These are phyloP conservation scores for Garrulus glandarius DNA, from an alignment of 2,797 vertebrate species.

Conservation along the genomic window DNA sequence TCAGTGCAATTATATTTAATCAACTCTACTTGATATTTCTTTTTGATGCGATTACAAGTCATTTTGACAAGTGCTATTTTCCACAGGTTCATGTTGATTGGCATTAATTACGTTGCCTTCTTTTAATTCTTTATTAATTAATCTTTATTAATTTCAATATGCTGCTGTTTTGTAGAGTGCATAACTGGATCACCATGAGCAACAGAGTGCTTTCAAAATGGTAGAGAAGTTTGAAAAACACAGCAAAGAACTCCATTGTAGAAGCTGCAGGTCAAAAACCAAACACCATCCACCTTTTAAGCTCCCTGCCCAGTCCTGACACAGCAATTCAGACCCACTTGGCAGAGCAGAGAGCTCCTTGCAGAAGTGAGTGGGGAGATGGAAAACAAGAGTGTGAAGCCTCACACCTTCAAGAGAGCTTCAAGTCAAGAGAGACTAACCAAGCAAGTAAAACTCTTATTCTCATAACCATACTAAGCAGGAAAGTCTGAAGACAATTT, in stretches of 20 bases:
- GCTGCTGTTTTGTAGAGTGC: neutral
- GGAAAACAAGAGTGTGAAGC: neutral
- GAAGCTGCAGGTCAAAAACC: neutral
- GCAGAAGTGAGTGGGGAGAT: neutral
- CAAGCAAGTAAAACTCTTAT: neutral
- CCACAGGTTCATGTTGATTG: constrained; percentile 24
- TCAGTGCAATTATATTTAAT: constrained; percentile 50
- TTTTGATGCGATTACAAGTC: constrained; percentile 51
- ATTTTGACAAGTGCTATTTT: constrained; percentile 51
- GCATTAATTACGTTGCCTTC: constrained; percentile 39
- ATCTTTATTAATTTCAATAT: constrained; percentile 32
- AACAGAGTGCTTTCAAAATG: neutral
- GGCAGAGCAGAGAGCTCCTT: neutral
- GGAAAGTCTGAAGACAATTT: neutral
- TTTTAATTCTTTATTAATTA: constrained; percentile 60
- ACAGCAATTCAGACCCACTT: neutral
- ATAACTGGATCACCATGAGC: neutral
- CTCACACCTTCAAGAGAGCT: neutral
- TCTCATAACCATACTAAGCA: neutral
- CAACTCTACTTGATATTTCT: constrained; percentile 50
- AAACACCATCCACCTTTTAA: neutral
- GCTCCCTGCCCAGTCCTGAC: neutral
- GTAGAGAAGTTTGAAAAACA: neutral
- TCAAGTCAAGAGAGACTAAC: neutral
- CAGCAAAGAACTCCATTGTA: neutral